Evolutionary conservation across 2,113 vertebrate genomes (phyloP), one percentile per base, ranked within the genome.

Genomic region (Chaetodon trifascialis): DNA sequence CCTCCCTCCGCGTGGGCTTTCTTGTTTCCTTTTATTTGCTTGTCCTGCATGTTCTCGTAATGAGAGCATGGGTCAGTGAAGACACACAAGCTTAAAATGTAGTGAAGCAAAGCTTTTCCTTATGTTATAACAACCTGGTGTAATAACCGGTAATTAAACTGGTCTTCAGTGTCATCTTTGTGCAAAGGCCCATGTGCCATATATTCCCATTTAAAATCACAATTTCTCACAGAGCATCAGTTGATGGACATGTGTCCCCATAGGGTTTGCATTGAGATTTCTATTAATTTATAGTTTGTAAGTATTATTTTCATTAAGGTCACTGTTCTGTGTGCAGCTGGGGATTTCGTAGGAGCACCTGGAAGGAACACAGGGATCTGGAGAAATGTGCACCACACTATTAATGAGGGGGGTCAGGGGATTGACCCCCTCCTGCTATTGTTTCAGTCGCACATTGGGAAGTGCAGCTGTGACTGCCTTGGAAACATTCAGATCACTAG

Each of bases 291-390:
- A 73, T 73, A 78, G 55, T 89, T 90, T 89, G 80, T 86, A 90
- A 91, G 86, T 94, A 92, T 84, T 83, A 82, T 92, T 90, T 92
- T 86, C 86, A 92, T 93, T 89, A 93, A 87, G 83, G 42, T 40
- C 42, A 75, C 34, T 69, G 76, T 82, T 76, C 77, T 85, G 52
- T 86, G 75, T 76, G 77, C 87, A 82, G 63, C 42, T 73, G 73
- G 90, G 90, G 84, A 88, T 78, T 86, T 71, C 66, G 77, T 34
- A 19, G 36, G 58, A 90, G 76, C 85, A 92, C 92, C 91, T 92
- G 87, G 76, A 89, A 91, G 81, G 73, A 80, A 73, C 59, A 49
- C 78, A 78, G 72, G 76, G 76, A 84, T 91, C 84, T 86, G 64
- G 30, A 63, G 70, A 83, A 76, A 82, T 38, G 51, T 60, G 74